Evolutionary conservation across 1,140 invertebrate species (phyloP).

Genomic region (Scaptomyza graminum): DNA sequence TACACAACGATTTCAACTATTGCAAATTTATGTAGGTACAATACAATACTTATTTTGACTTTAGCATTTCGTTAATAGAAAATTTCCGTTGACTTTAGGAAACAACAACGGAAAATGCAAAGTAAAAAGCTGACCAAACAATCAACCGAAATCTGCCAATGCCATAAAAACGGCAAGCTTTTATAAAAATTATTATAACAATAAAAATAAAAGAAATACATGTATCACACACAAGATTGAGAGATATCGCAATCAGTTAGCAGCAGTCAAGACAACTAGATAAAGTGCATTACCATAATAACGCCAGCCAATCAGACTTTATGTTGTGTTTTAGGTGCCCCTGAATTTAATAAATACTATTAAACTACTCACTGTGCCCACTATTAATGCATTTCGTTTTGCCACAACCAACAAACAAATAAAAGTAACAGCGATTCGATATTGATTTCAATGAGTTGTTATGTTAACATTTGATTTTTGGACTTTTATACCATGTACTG

Average conservation of each 20-base stretch:
- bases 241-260: constrained; percentile 7
- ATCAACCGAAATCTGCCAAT: constrained; percentile 57
- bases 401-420: constrained; percentile 6
- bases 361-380: constrained; percentile 12
- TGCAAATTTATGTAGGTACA: constrained; percentile 22
- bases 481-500: constrained; percentile 48
- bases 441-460: constrained; percentile 22
- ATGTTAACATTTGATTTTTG: constrained; percentile 31
- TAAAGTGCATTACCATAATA: constrained; percentile 16
- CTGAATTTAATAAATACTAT: constrained; percentile 1
- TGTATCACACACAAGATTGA: constrained; percentile 4
- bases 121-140: constrained; percentile 52
- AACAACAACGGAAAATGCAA: constrained; percentile 29
- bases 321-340: constrained; percentile 14
- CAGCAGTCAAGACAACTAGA: constrained; percentile 10
- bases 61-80: constrained; percentile 17
- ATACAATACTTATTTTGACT: constrained; percentile 28
- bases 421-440: constrained; percentile 1
- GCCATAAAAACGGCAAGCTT: constrained; percentile 45
- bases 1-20: constrained; percentile 54
- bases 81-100: constrained; percentile 41
- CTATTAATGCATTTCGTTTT: constrained; percentile 26
- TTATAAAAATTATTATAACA: constrained; percentile 20
- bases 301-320: constrained; percentile 3
- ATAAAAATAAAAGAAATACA: background rate